Percentiles rank a stretch among this genome's conserved stretches.
These are phyloP conservation scores for Camponotus fellah DNA, from an alignment of 2,888 invertebrate species.

Conservation along the genomic window DNA sequence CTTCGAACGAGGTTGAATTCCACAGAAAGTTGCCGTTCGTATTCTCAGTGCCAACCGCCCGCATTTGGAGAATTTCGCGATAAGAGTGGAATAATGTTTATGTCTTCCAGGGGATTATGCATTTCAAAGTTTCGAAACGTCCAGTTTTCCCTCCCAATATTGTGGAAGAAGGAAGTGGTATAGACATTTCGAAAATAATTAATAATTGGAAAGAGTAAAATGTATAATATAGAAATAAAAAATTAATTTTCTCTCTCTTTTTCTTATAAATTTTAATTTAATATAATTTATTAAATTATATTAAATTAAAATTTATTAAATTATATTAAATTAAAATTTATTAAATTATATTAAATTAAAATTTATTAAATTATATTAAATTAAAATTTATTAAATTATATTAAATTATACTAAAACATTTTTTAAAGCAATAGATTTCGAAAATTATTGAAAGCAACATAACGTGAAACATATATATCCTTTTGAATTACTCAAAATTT, in stretches of 20 bases:
- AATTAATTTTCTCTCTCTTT: not conserved
- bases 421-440: not conserved
- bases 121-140: not conserved
- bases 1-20: conserved; percentile 15
- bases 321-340: too few species aligned
- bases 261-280: too few species aligned
- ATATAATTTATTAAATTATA: too few species aligned
- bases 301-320: too few species aligned
- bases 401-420: too few species aligned
- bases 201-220: not conserved
- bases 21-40: not conserved
- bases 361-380: too few species aligned
- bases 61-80: not conserved
- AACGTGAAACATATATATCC: not conserved
- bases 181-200: not conserved
- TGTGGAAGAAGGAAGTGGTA: not conserved
- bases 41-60: not conserved
- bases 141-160: not conserved
- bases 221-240: not conserved
- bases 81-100: not conserved
- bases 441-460: not conserved
- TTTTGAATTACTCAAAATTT: conserved; percentile 6
- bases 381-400: too few species aligned
- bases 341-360: too few species aligned
- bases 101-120: not conserved